Conservation (phyloP, 2,113 vertebrate species). For the Ophiodon elongatus region DNA sequence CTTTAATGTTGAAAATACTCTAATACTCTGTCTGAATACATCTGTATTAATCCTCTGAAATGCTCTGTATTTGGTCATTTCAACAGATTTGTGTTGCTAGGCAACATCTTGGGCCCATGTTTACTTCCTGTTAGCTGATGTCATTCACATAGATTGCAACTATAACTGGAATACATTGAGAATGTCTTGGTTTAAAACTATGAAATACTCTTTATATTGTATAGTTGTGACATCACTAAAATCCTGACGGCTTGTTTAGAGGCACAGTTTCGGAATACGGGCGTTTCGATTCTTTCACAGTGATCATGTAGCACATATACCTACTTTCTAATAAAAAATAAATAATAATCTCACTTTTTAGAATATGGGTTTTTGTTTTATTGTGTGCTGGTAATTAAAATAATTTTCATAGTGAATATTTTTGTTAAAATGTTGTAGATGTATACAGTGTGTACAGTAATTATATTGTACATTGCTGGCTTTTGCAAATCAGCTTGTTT, state of each 20-base stretch:
- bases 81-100: too few species aligned
- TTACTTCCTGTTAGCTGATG: too few species aligned
- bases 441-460: background rate
- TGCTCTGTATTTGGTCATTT: too few species aligned
- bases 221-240: too few species aligned
- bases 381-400: background rate
- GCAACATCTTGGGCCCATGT: too few species aligned
- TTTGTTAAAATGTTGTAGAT: background rate
- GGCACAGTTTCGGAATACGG: background rate
- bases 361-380: background rate
- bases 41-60: too few species aligned
- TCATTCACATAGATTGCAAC: too few species aligned
- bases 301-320: background rate
- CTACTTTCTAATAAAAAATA: background rate
- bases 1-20: too few species aligned
- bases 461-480: background rate
- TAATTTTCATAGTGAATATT: background rate
- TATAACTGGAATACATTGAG: too few species aligned
- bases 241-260: background rate
- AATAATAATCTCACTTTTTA: background rate
- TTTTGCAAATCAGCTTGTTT: background rate
- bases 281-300: background rate
- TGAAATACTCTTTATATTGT: too few species aligned
- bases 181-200: too few species aligned
- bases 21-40: too few species aligned